Base-by-base conservation (phyloP, 2,797 vertebrate species). In the Myripristis murdjan region DNA sequence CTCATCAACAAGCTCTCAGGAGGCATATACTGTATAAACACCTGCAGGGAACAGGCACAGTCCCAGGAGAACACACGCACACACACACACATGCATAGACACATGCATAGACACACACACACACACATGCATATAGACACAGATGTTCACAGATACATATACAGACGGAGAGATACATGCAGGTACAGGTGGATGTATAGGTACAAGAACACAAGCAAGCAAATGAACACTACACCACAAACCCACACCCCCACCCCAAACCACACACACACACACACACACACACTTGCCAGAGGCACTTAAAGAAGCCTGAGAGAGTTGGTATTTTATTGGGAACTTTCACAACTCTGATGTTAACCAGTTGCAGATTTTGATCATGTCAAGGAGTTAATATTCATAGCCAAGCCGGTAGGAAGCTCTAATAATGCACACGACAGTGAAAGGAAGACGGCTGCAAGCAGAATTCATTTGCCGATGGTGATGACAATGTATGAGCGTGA, bases 1-100 rank as follows among this genome's bases (percentile, higher is more conserved):
- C 73, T 77, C 76, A 78, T 87, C 70, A 71, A 58, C 53, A 2
- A 77, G 20, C 70, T 82, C 56, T 44, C 43, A 60, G 76, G 67
- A 83, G 39, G 73, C 64, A 54, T 55, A 71, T 71, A 66, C 52
- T 79, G 55, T 75, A 51, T 74, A 82, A 85, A 79, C 73, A 87
- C 79, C 85, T 85, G 68, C 73, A 81, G 82, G 81, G 75, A 85
- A 65, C 58, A 53, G 58, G 61, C 70, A 70, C 24, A 23, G 31
- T 68, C 72, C 54, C 62, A 70, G 6, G 33, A 68, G 33, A 80
- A 49, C 44, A 63, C 44, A 62, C 16, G 20, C 26, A 14, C 46
- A 33, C 28, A 68, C 64, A 54, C 59, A 31, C 31, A 55, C 44
- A 33, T 31, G 72, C 24, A 71, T n/a, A n/a, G n/a, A n/a, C n/a